phyloP scores from a whole-genome alignment of 2,888 invertebrate species.

The Zhengitettix transpicula region DNA sequence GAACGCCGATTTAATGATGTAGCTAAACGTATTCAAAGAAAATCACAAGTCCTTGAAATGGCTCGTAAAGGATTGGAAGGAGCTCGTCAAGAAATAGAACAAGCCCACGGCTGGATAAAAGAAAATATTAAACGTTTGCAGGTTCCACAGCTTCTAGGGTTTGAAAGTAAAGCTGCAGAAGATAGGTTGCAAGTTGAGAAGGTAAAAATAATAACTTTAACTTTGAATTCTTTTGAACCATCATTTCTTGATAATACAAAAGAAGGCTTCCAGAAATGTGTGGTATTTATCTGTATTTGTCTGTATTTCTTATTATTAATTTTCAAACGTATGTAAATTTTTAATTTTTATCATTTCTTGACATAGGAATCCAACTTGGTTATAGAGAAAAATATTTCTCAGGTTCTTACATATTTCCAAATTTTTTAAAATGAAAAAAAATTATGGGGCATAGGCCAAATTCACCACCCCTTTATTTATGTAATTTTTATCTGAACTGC shows the following conservation, averaged over 20 bases:
- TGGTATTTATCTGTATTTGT: too few relatives aligned
- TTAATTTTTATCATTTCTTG: too few relatives aligned
- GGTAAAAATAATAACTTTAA: conserved; percentile 16
- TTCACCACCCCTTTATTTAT: too few relatives aligned
- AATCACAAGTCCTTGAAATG: conserved; percentile 65
- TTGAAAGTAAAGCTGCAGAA: conserved; percentile 59
- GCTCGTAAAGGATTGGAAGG: conserved; percentile 64
- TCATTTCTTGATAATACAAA: not conserved
- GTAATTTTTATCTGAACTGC: too few relatives aligned
- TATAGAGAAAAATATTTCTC: too few relatives aligned
- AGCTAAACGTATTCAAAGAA: conserved; percentile 67
- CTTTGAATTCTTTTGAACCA: not conserved
- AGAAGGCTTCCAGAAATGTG: too few relatives aligned
- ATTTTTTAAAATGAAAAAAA: not conserved
- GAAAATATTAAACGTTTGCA: conserved; percentile 14
- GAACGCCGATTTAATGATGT: conserved; percentile 74
- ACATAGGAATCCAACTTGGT: too few relatives aligned
- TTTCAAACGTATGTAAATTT: too few relatives aligned
- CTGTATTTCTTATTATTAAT: too few relatives aligned
- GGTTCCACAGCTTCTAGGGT: conserved; percentile 52
- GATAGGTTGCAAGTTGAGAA: conserved; percentile 54
- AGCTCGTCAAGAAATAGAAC: conserved; percentile 61
- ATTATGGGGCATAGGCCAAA: too few relatives aligned
- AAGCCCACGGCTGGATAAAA: conserved; percentile 35
- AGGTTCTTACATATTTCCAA: not conserved